These are phyloP conservation scores for Lasaia peninsularis DNA, from an alignment of 1,140 invertebrate genomes.

Conservation along the genomic window DNA sequence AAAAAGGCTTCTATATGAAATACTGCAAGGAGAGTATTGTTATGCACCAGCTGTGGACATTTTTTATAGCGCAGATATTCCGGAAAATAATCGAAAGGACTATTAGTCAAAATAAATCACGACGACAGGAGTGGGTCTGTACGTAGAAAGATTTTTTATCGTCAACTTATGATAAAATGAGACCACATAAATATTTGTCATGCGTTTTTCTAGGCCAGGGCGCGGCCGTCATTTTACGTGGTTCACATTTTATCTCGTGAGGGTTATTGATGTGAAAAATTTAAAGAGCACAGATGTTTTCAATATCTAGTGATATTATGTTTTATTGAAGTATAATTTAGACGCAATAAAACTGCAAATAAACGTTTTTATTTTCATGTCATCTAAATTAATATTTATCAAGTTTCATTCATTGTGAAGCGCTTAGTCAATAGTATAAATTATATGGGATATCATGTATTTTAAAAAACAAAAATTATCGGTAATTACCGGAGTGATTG, in stretches of 20 bases:
- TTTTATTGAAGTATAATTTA: too few relatives aligned
- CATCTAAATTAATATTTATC: too few relatives aligned
- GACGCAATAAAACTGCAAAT: too few relatives aligned
- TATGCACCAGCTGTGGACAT: slow-evolving; percentile 14
- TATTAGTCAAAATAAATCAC: slow-evolving; percentile 16
- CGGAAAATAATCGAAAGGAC: slow-evolving; percentile 17
- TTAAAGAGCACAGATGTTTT: not conserved
- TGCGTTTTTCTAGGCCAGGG: slow-evolving; percentile 14
- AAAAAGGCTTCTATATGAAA: slow-evolving; percentile 50
- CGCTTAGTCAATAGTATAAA: too few relatives aligned
- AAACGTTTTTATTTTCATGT: too few relatives aligned
- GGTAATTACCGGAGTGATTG: too few relatives aligned
- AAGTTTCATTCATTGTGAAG: too few relatives aligned
- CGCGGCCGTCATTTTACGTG: not conserved
- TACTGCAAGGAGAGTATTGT: slow-evolving; percentile 27
- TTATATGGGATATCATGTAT: too few relatives aligned
- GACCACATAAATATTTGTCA: slow-evolving; percentile 19
- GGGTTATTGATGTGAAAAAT: slow-evolving; percentile 4
- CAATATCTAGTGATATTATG: too few relatives aligned
- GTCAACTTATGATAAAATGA: slow-evolving; percentile 16
- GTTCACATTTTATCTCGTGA: not conserved
- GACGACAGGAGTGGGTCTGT: slow-evolving; percentile 12
- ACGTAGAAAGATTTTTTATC: slow-evolving; percentile 18
- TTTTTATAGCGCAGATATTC: slow-evolving; percentile 16
- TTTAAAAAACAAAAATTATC: too few relatives aligned